Evolutionary conservation across 2,797 vertebrate species (phyloP).

Genomic region (Sphaeramia orbicularis): DNA sequence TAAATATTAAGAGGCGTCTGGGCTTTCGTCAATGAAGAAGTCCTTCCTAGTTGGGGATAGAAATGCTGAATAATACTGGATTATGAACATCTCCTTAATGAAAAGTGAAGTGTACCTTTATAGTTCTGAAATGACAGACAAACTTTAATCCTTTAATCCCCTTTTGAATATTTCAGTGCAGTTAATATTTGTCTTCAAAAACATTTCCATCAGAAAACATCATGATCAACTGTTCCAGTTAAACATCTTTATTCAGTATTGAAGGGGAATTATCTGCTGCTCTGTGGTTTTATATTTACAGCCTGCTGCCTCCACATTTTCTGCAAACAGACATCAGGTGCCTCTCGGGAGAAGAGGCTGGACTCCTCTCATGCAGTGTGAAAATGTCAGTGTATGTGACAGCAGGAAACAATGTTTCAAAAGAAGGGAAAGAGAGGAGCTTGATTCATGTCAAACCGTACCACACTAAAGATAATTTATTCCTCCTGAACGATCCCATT

Average conservation of each 20-base stretch:
- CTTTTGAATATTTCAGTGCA: not conserved
- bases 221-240: constrained; percentile 8
- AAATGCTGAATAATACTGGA: no score
- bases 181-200: not conserved
- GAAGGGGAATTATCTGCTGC: constrained; percentile 15
- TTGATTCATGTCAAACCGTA: constrained; percentile 31
- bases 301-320: constrained; percentile 15
- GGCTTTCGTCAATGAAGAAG: no score
- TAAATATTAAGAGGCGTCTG: no score
- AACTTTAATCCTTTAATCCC: not conserved
- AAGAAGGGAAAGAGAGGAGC: constrained; percentile 22
- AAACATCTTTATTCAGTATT: constrained; percentile 6
- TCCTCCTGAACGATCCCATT: constrained; percentile 8
- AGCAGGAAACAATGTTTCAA: constrained; percentile 26
- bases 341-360: constrained; percentile 15
- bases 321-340: constrained; percentile 34
- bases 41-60: no score
- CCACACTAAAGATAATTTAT: constrained; percentile 20
- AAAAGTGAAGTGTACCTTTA: not conserved
- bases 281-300: constrained; percentile 20
- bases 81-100: not conserved
- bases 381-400: constrained; percentile 45
- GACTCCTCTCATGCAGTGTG: constrained; percentile 27
- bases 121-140: not conserved
- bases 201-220: constrained; percentile 8